Conservation (phyloP, 2,113 vertebrate genomes). For the Forbesichthys agassizii region DNA sequence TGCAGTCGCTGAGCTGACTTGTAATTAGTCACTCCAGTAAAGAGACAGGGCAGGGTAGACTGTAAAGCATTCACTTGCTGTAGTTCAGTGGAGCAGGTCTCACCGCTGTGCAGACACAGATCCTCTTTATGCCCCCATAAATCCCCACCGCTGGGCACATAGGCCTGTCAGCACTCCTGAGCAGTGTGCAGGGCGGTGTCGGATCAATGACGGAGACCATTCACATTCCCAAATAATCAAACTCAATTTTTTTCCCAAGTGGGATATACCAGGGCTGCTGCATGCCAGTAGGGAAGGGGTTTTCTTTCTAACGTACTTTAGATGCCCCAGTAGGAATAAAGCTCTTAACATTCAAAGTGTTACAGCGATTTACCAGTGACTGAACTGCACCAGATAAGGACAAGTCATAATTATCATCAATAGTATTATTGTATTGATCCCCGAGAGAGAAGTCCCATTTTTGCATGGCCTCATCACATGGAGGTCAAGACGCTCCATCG, state of each 20-base stretch:
- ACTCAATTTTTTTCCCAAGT: conserved; percentile 18
- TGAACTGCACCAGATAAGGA: conserved; percentile 18
- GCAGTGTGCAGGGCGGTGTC: conserved; percentile 37
- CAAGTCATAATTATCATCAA: conserved; percentile 9
- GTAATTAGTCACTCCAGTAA: conserved; percentile 72
- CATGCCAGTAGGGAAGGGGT: conserved; percentile 36
- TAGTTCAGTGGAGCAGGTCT: conserved; percentile 63
- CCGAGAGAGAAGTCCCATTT: neutral
- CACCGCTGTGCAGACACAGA: conserved; percentile 51
- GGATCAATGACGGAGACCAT: conserved; percentile 30
- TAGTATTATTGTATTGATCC: neutral
- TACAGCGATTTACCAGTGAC: conserved; percentile 21
- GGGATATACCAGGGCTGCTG: conserved; percentile 41
- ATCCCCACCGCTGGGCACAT: conserved; percentile 63
- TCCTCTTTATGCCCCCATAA: conserved; percentile 75
- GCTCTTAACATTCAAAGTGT: conserved; percentile 31
- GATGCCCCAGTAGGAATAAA: conserved; percentile 11
- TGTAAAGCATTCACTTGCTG: conserved; percentile 60
- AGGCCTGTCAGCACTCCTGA: conserved; percentile 56
- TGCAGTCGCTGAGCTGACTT: conserved; percentile 44
- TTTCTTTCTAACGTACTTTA: conserved; percentile 8
- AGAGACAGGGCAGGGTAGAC: conserved; percentile 50
- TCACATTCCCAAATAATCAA: conserved; percentile 41
- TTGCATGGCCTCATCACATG: neutral
- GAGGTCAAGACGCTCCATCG: too few species aligned